Evolutionary conservation across 1,140 invertebrate species (phyloP), one percentile per base, ranked within the genome.

Genomic region (Dryas iulia): DNA sequence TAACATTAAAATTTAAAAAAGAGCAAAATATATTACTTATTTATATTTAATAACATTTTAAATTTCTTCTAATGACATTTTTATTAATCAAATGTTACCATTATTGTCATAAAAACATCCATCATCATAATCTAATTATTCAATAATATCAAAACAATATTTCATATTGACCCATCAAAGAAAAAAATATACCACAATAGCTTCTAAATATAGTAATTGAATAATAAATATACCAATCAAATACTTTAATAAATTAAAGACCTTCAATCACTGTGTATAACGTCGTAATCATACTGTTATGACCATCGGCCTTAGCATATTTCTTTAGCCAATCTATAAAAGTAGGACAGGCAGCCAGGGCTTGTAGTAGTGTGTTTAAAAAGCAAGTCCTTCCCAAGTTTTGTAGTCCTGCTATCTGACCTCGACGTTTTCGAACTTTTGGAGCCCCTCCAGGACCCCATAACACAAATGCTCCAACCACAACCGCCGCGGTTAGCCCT

Each of bases 341-440:
- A 56, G 94, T 94, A 66, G 96, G 95, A 83, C 95, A 97, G 11
- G 97, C 95, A 26, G 96, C 96, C 25, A 98, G 83, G 7, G 96
- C 95, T 92, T 98, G 97, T 11, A 98, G 87, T 23, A 98, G 87
- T 0, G 96, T 96, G 91, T 98, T 98, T 7, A 98, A 88, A 86
- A 97, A 98, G 83, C 97, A 98, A 10, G 97, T 97, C 67, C 96
- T 95, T 33, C 97, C 97, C 66, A 97, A 93, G 93, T 98, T 98
- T 67, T 95, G 94, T 5, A 98, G 93, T 12, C 97, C 97, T 64
- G 95, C 93, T 58, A 97, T 94, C 80, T 95, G 94, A 25, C 96
- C 96, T 84, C 94, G 88, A 64, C 93, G 85, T 84, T 94, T 91
- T 58, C 94, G 79, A 71, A 93, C 82, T 67, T 93, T 88, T 6